Base-by-base conservation (phyloP, 2,113 vertebrate species). In the Chaetops frenatus region DNA sequence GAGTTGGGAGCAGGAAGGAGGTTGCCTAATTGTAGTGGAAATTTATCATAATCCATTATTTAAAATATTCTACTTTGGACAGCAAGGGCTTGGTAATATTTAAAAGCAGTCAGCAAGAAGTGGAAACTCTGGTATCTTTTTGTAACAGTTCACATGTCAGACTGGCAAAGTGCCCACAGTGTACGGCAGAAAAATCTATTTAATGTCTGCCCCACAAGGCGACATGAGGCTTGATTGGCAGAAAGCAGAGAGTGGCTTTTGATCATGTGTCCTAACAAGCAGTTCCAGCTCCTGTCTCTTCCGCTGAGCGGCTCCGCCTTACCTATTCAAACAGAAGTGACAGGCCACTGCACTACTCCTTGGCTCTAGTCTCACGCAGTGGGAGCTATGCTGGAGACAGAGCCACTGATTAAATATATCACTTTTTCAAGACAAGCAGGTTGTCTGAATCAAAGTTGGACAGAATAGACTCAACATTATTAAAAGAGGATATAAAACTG, bases 251-350 rank as follows among this genome's bases (percentile, higher is more conserved):
- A 98, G 98, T 97, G 97, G 98, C 99, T 99, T 99, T 99, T 99
- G 99, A 99, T 99, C 99, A 98, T 98, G 98, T 98, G 98, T 99
- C 98, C 98, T 99, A 99, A 99, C 99, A 99, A 99, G 99, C 98
- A 98, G 98, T 99, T 99, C 99, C 98, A 98, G 98, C 98, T 98
- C 98, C 98, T 98, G 98, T 99, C 99, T 99, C 98, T 97, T 99
- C 98, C 98, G 98, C 98, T 98, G 98, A 98, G 97, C 98, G 95
- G 98, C 98, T 98, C 98, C 97, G 97, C 98, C 99, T 99, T 99
- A 99, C 98, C 98, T 98, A 99, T 99, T 99, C 98, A 99, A 98
- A 99, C 98, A 99, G 98, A 99, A 99, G 98, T 98, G 98, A 99
- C 98, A 99, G 98, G 98, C 98, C 98, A 98, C 98, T 98, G 98